Evolutionary conservation across 2,888 invertebrate species (phyloP), one percentile per base, ranked within the genome.

Genomic region (Lithophane semibrunnea): DNA sequence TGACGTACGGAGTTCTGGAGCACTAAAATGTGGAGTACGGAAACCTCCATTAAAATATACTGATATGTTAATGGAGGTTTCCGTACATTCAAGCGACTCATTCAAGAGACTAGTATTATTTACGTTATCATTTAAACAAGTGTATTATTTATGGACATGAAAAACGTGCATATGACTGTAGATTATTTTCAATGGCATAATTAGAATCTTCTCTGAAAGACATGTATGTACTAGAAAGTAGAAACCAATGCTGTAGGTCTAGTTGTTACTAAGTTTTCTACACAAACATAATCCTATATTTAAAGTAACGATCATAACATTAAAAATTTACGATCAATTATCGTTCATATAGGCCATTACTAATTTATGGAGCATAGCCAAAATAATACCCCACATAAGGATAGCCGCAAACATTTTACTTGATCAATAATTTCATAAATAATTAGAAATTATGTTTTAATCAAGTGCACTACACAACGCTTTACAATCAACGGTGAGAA

Each of bases 281-380:
- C 79, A 37, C 73, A 73, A 88, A 84, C 76, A 75, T 75, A 60
- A 69, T 77, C 80, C 75, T 77, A 84, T 72, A 79, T 72, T 75
- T 72, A 77, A 67, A 75, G 77, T 74, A 77, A 77, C 49, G 54
- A 80, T 84, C 81, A 83, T 88, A 87, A 87, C 80, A 86, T 84
- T 81, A 83, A 83, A 78, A 61, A 84, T 89, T 91, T 87, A 91
- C 80, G 87, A 91, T 86, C 90, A 89, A 89, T 91, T 88, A 86
- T 86, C 79, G 81, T 81, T 71, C 73, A 79, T 80, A 70, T 77
- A 79, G 76, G 83, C 82, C 71, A 88, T 88, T 86, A 90, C 58
- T 54, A 77, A 72, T 71, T 79, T 75, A 86, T 90, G 90, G 90
- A 90, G 82, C 82, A 82, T 79, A 79, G 89, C 89, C 90, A 90